These are phyloP conservation scores for Rousettus leschenaultii DNA, from an alignment of 2,113 vertebrate genomes.

Conservation along the genomic window DNA sequence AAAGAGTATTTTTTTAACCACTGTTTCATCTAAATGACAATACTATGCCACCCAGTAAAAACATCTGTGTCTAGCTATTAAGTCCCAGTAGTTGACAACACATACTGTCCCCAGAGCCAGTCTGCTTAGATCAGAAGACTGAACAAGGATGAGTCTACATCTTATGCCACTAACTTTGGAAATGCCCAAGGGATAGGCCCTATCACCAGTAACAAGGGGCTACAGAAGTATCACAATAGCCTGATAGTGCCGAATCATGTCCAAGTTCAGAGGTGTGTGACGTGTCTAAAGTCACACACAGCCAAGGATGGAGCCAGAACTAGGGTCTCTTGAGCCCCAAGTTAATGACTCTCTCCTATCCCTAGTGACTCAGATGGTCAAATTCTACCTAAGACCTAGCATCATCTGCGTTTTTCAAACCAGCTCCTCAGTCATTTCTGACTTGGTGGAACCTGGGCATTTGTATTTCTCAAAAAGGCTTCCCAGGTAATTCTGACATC, in stretches of 20 bases:
- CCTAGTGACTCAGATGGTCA: not conserved
- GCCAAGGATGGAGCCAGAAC: not conserved
- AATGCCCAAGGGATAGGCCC: not conserved
- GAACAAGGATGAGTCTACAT: not conserved
- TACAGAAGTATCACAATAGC: no score
- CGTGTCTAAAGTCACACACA: not conserved
- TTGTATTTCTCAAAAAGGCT: not conserved
- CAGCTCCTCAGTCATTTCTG: not conserved
- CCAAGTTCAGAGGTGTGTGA: not conserved
- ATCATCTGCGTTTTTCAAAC: not conserved
- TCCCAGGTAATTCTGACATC: constrained; percentile 30
- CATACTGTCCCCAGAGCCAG: not conserved
- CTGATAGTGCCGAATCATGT: not conserved
- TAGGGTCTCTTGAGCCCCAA: not conserved
- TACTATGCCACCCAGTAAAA: not conserved
- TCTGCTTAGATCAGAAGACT: not conserved
- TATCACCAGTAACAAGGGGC: not conserved
- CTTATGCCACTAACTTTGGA: not conserved
- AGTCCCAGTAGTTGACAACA: not conserved
- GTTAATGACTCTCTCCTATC: not conserved
- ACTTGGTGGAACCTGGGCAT: not conserved
- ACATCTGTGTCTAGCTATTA: not conserved
- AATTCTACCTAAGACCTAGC: not conserved
- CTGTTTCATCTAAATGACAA: not conserved
- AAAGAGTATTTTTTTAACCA: not conserved